Base-by-base conservation (phyloP, 2,797 vertebrate species). In the Bucorvus abyssinicus region DNA sequence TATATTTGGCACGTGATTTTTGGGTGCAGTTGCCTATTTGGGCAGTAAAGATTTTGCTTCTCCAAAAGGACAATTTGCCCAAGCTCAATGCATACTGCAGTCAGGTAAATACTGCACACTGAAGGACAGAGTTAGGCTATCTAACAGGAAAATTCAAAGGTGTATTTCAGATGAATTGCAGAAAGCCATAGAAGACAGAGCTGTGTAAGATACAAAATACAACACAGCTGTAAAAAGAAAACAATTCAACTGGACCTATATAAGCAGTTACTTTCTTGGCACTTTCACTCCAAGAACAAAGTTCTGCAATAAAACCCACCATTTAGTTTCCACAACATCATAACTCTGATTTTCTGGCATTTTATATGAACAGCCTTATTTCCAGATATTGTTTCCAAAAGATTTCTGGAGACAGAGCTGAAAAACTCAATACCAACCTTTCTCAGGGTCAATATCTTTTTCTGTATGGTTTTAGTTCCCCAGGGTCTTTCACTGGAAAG, bases 281-380 rank as follows among this genome's bases (percentile, higher is more conserved):
- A 75, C 14, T 81, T 67, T 30, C 1, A 2, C 10, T 47, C 45
- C 44, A 59, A 70, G 73, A 79, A 20, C 23, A 79, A 23, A 77
- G 17, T 26, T 88, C 77, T 86, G 44, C 27, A 70, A 69, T 86
- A 88, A 76, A 77, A 56, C 55, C 5, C 19, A 11, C 14, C 5
- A 42, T 76, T 88, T 85, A 67, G 30, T 84, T 93, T 84, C 80
- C 17, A 40, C 56, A 79, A 24, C 30, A 67, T 36, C 0, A 0
- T 90, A 92, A 77, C 57, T 93, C 59, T 81, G 73, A 36, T 84
- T 86, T 94, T 88, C 53, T 81, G 80, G 52, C 24, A 40, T 52
- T 89, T 86, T 68, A 24, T 82, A 61, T 24, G 23, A 91, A 57
- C 21, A 53, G 23, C 8, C 44, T 92, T 8, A 79, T 91, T 89